These are phyloP conservation scores for Galeruca laticollis DNA, from an alignment of 2,888 invertebrate species.

Conservation along the genomic window DNA sequence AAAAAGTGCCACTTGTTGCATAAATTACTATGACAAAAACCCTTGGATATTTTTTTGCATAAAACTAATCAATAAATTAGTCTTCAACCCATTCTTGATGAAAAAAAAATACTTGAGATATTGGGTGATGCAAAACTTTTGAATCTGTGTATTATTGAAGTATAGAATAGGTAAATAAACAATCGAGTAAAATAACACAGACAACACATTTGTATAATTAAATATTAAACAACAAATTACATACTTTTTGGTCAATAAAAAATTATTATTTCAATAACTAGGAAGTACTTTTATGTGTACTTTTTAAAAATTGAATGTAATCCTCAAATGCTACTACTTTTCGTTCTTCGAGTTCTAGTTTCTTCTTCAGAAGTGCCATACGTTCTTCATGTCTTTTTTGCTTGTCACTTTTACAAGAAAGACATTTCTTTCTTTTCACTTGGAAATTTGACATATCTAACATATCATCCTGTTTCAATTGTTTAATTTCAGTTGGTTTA, in stretches of 20 bases:
- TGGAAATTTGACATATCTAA: neutral
- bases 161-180: neutral
- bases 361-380: conserved; percentile 38
- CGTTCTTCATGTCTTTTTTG: conserved; percentile 42
- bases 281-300: conserved; percentile 5
- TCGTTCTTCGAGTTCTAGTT: conserved; percentile 40
- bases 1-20: too few species aligned
- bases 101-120: too few species aligned
- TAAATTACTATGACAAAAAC: too few species aligned
- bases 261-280: conserved; percentile 8
- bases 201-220: neutral
- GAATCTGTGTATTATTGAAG: too few species aligned
- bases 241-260: neutral
- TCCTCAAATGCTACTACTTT: conserved; percentile 44
- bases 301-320: conserved; percentile 37
- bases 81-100: too few species aligned
- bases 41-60: too few species aligned
- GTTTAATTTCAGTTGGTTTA: neutral
- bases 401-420: conserved; percentile 36
- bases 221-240: neutral
- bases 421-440: conserved; percentile 27
- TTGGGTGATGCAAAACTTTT: too few species aligned
- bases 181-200: neutral
- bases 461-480: neutral
- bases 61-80: too few species aligned